Evolutionary conservation across 2,888 invertebrate genomes (phyloP), one percentile per base, ranked within the genome.

Genomic region (Agonopterix heracliana): DNA sequence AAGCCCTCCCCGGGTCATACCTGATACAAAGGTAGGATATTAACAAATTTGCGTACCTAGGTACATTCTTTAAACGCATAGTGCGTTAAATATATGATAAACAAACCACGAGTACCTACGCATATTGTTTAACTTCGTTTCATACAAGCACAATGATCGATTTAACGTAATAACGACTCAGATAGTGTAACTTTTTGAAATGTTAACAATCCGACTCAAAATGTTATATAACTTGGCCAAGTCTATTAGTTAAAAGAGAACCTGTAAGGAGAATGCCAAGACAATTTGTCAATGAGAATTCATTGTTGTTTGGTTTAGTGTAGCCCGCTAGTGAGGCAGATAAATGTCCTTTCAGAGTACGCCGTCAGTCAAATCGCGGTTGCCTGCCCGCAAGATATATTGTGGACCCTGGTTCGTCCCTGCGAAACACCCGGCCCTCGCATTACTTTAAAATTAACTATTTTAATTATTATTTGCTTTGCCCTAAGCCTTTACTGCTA

Each of bases 281-380:
- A 87, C 80, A 83, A 88, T 86, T 87, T 84, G 84, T 85, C 85
- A 86, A 88, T 88, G 82, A 81, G 80, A 81, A 87, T 86, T 84
- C 86, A 86, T 85, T 85, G 87, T 83, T 86, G 85, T 86, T 87
- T 85, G 85, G 84, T 85, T 83, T 82, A 83, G 79, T 79, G 84
- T 82, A 82, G 81, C 84, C 84, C 83, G 75, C 83, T 84, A 82
- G 83, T 82, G 86, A 85, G 83, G 74, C 85, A 85, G 87, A 88
- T 86, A 83, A 86, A 87, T 88, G 85, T 83, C 85, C 87, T 81
- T 83, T 88, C 86, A 85, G 81, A 79, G 82, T 72, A 72, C 78
- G 81, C 83, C 84, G 87, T 87, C 87, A 86, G 81, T 86, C 87
- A 87, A 86, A 85, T 81, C 83, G 87, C 83, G 86, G 87, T 85